Percentiles rank a stretch among this genome's conserved stretches.
Conservation (phyloP, 2,797 vertebrate species). For the Phalanger gymnotis region DNA sequence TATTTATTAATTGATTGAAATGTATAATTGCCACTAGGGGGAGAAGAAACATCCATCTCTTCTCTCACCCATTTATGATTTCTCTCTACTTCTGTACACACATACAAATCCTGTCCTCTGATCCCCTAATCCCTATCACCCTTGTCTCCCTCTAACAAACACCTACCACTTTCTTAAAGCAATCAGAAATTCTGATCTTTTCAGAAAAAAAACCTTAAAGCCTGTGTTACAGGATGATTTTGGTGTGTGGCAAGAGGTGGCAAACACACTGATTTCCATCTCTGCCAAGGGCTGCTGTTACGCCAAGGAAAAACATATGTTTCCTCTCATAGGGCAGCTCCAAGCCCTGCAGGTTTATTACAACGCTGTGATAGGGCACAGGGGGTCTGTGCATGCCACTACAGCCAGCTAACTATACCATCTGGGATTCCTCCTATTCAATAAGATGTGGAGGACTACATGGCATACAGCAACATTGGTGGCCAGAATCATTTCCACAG, state of each 20-base stretch:
- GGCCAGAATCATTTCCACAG: not conserved
- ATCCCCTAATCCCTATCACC: not conserved
- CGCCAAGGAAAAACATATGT: not conserved
- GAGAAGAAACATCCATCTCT: not conserved
- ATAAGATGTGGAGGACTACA: not conserved
- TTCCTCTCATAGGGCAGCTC: not conserved
- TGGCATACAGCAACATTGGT: not conserved
- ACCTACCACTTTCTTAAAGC: not conserved
- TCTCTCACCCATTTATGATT: not conserved
- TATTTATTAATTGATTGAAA: not conserved
- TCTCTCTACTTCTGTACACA: not conserved
- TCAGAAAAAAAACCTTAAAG: not conserved
- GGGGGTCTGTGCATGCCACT: not conserved
- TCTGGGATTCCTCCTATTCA: not conserved
- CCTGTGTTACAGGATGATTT: not conserved
- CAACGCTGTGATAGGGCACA: not conserved
- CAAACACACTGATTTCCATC: not conserved
- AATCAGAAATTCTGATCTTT: not conserved
- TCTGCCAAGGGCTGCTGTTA: conserved; percentile 3
- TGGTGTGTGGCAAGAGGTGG: not conserved
- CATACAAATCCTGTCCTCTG: not conserved
- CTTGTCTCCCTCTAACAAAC: not conserved
- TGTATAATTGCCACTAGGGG: not conserved
- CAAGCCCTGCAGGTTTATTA: not conserved
- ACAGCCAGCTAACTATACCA: not conserved